Evolutionary conservation across 2,797 vertebrate species (phyloP), one percentile per base, ranked within the genome.

Genomic region (Molossus alvarezi): DNA sequence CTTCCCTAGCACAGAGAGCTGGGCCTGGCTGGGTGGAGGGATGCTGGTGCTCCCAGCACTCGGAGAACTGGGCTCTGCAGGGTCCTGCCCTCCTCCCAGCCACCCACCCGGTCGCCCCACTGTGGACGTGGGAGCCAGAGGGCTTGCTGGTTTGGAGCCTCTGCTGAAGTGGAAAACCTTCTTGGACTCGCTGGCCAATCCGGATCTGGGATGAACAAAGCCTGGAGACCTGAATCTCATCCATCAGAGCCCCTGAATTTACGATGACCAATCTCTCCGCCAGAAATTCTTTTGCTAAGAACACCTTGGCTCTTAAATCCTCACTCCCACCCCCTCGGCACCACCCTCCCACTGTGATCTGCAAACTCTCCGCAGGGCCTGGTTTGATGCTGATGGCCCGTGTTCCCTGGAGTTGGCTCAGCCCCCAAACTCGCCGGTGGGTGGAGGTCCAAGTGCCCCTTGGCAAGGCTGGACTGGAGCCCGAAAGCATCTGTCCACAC

Each of bases 251-350:
- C 6, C 11, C 95, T 62, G 55, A 91, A 67, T 91, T 95, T 95
- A 92, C 0, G 3, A 94, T 95, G 91, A 85, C 62, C 67, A 75
- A 51, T 45, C 37, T 72, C 53, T 76, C 94, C 75, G 90, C 96
- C 97, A 95, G 92, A 96, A 95, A 96, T 95, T 96, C 95, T 92
- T 88, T 60, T 80, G 92, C 91, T 84, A 73, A 96, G 67, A 94
- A 95, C 27, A 41, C 41, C 88, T 73, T 37, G 18, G 82, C 76
- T 83, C 58, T 69, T 55, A 75, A 84, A 88, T 9, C 20, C 65
- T 82, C 55, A 20, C n/a, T 37, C 69, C 73, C 69, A 15, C 53
- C 2, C 33, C 58, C n/a, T 77, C 21, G 12, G 27, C 13, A 82
- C 10, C 53, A 48, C 18, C 37, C n/a, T n/a, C 67, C 71, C 62